Conservation (phyloP, 2,797 vertebrate species). For the Neosalanx taihuensis region DNA sequence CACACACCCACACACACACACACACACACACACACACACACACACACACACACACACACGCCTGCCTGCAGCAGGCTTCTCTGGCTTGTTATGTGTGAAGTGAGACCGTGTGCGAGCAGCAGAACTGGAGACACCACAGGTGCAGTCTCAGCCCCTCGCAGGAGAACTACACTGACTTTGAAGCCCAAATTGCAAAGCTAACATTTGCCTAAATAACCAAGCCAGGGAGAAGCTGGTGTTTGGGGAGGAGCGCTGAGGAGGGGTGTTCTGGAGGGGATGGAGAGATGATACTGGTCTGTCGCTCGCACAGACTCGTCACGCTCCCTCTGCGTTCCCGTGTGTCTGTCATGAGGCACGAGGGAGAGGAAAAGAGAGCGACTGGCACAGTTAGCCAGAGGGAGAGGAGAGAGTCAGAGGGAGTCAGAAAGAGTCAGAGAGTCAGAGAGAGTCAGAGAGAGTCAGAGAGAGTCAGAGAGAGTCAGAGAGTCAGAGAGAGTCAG, state of each 20-base stretch:
- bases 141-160: not conserved
- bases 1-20: not conserved
- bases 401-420: no score
- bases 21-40: conserved; percentile 23
- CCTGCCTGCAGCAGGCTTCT: not conserved
- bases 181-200: conserved; percentile 10
- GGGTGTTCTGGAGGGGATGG: not conserved
- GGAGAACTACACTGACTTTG: not conserved
- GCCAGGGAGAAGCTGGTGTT: not conserved
- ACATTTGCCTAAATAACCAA: not conserved
- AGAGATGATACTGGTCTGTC: no score
- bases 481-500: not conserved
- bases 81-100: not conserved
- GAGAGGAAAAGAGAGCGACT: no score
- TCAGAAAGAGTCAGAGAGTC: not conserved
- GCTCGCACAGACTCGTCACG: not conserved
- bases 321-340: not conserved
- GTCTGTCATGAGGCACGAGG: no score
- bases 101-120: no score
- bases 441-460: not conserved
- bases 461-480: not conserved
- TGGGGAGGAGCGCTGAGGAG: not conserved
- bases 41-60: conserved; percentile 19
- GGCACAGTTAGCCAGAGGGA: not conserved
- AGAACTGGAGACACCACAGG: not conserved